Conservation (phyloP, 2,888 invertebrate species). For the Cephalotes varians region DNA sequence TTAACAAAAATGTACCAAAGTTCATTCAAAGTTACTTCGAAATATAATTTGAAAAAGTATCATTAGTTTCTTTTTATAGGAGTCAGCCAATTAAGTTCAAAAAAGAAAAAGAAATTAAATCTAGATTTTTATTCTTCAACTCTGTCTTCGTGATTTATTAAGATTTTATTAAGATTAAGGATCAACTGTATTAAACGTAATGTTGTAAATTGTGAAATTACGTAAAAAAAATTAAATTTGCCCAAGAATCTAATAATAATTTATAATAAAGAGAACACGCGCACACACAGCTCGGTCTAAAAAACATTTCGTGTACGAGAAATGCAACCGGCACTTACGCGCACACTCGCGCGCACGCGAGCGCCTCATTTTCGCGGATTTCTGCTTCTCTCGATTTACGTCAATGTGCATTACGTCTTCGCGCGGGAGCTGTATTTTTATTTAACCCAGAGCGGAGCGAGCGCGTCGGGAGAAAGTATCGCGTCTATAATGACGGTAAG, state of each 20-base stretch:
- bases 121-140: not conserved
- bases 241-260: not conserved
- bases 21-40: too few species aligned
- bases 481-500: not conserved
- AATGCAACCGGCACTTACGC: constrained; percentile 46
- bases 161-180: not conserved
- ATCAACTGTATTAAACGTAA: not conserved
- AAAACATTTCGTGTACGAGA: not conserved
- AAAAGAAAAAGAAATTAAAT: not conserved
- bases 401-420: constrained; percentile 63
- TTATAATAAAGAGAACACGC: not conserved
- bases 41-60: not conserved
- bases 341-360: constrained; percentile 62
- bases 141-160: not conserved
- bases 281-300: not conserved
- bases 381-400: constrained; percentile 59
- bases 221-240: not conserved
- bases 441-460: not conserved
- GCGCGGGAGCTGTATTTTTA: constrained; percentile 5
- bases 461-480: constrained; percentile 23
- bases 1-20: not conserved
- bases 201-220: not conserved
- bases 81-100: not conserved
- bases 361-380: constrained; percentile 66
- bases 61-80: not conserved